Conservation (phyloP, 2,797 vertebrate genomes). For the Lutjanus campechanus region DNA sequence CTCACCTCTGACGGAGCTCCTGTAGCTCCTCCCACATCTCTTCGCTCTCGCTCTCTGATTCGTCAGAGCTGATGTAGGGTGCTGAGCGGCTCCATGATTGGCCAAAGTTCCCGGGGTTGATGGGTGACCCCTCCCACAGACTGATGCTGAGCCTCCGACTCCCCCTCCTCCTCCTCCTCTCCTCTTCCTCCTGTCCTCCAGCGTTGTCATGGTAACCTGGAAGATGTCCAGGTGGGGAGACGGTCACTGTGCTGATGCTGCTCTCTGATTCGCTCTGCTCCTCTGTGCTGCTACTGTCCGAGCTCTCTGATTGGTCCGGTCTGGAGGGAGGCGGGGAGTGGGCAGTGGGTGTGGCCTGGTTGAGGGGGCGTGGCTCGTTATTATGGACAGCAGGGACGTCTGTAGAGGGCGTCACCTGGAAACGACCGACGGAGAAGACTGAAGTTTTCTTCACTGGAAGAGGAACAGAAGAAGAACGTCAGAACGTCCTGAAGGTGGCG, state of each 20-base stretch:
- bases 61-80: slow-evolving; percentile 89
- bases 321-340: slow-evolving; percentile 84
- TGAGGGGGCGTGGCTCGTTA: slow-evolving; percentile 52
- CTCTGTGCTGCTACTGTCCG: slow-evolving; percentile 71
- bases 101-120: slow-evolving; percentile 47
- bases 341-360: slow-evolving; percentile 63
- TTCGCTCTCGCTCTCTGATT: slow-evolving; percentile 90
- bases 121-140: slow-evolving; percentile 54
- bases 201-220: slow-evolving; percentile 38
- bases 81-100: slow-evolving; percentile 85
- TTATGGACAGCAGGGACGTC: slow-evolving; percentile 32
- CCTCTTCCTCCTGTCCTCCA: slow-evolving; percentile 9
- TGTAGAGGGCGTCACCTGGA: slow-evolving; percentile 88
- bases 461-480: background rate
- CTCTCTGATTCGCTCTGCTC: slow-evolving; percentile 66
- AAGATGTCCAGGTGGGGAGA: slow-evolving; percentile 15
- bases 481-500: background rate
- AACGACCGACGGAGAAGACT: slow-evolving; percentile 88
- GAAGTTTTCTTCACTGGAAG: slow-evolving; percentile 83
- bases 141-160: slow-evolving; percentile 52
- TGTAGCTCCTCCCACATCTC: slow-evolving; percentile 92
- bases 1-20: slow-evolving; percentile 90
- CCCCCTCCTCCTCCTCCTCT: slow-evolving; percentile 4
- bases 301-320: slow-evolving; percentile 49
- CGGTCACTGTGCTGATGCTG: slow-evolving; percentile 29